phyloP scores from a whole-genome alignment of 2,797 vertebrate genomes.

The Myioborus melanocephalus region DNA sequence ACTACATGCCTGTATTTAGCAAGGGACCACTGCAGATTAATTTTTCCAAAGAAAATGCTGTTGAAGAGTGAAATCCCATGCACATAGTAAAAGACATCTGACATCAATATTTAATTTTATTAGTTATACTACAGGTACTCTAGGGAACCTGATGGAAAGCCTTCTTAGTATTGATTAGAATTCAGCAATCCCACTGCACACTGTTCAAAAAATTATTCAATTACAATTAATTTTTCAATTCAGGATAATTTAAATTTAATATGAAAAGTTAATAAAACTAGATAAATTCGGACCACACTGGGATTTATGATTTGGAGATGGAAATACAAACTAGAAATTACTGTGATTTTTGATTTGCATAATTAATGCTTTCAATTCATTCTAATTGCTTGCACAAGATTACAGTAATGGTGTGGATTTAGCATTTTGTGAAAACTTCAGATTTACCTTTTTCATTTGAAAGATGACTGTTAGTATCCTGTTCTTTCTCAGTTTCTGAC shows the following conservation, averaged over 20 bases:
- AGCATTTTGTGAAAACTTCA: neutral
- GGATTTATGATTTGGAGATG: neutral
- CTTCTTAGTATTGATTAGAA: conserved; percentile 55
- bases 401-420: neutral
- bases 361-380: neutral
- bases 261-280: conserved; percentile 8
- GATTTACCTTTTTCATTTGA: neutral
- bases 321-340: neutral
- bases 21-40: neutral
- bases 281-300: neutral
- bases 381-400: neutral
- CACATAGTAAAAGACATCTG: conserved; percentile 54
- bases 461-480: neutral
- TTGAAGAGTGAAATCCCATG: conserved; percentile 2
- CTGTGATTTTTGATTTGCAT: neutral
- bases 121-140: conserved; percentile 65
- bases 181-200: conserved; percentile 45
- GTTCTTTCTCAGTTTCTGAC: neutral
- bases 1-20: neutral
- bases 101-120: conserved; percentile 74
- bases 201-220: conserved; percentile 59
- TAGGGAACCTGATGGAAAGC: conserved; percentile 43
- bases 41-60: conserved; percentile 25
- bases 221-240: conserved; percentile 62
- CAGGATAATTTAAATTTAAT: conserved; percentile 47